Conservation (phyloP, 2,888 invertebrate species). For the Tribolium freemani region DNA sequence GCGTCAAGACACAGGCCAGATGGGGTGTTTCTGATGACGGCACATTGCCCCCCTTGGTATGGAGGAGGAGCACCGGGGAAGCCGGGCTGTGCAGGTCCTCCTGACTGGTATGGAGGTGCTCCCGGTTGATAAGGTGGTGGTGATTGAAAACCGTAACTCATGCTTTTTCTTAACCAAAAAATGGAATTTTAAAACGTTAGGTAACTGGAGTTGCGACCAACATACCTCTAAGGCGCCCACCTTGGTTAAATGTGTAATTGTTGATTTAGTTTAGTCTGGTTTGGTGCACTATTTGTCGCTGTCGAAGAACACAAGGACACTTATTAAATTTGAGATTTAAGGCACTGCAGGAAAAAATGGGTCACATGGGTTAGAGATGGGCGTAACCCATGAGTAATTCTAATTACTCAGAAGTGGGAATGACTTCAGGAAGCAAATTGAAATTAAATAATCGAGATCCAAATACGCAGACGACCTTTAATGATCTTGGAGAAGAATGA, state of each 20-base stretch:
- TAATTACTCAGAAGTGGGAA: too few species aligned
- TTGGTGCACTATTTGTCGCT: neutral
- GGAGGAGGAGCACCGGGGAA: neutral
- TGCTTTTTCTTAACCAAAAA: neutral
- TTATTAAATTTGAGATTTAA: neutral
- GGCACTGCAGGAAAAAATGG: neutral
- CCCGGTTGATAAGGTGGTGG: slow-evolving; percentile 5
- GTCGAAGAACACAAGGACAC: neutral
- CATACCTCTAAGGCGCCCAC: neutral
- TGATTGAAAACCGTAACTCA: slow-evolving; percentile 34
- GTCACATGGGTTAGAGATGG: neutral
- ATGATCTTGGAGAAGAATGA: too few species aligned
- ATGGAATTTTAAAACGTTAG: neutral
- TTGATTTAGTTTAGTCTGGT: neutral
- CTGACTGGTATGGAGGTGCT: slow-evolving; percentile 12
- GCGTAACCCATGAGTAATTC: neutral
- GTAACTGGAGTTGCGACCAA: neutral
- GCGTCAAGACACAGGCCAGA: slow-evolving; percentile 13
- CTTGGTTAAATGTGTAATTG: neutral
- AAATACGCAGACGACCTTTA: too few species aligned
- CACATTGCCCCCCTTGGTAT: neutral
- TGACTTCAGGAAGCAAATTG: too few species aligned
- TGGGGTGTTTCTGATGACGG: slow-evolving; percentile 3
- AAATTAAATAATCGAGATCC: too few species aligned
- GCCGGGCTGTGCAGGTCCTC: neutral